Base-by-base conservation (phyloP, 1,140 invertebrate genomes). In the Amphibalanus amphitrite region DNA sequence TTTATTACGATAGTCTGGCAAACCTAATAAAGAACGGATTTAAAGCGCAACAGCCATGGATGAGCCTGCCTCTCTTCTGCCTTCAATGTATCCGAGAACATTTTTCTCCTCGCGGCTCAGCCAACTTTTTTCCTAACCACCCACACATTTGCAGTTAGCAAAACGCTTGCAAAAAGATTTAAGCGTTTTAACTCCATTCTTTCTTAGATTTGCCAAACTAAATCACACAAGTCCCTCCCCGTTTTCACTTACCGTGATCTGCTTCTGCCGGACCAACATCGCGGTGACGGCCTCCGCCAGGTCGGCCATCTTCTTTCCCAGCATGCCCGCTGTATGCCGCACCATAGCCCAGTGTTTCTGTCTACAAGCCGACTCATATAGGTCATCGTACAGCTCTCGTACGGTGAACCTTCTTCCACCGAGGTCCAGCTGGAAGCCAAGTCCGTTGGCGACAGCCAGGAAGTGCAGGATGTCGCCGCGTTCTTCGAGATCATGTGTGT, bases 381-480 rank as follows among this genome's bases (percentile, higher is more conserved):
- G 81, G 70, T 92, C 91, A 80, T 96, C 95, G 0, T 98, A 82
- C 0, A 99, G 82, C 78, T 97, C 93, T 76, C 90, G 89, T 0
- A 98, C 89, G 0, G 91, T 89, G 28, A 97, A 88, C 75, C 88
- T 86, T 77, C 92, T 89, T 59, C 88, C 79, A 0, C 72, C 40
- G 29, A n/a, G 26, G 67, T 47, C 33, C 29, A 33, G 30, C 29
- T 15, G n/a, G 75, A 29, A 64, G 65, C 69, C 4, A 69, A 69
- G 72, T 59, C 30, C 33, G 69, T 71, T 70, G 38, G 89, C 88
- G 76, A 92, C 89, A 0, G 93, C 91, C 72, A 99, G 83, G 82
- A 94, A 98, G 81, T 99, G 96, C 64, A 99, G 82, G 74, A 99
- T 97, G 78, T 99, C 96, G 28, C 96, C 96, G 82, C 99, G 95